Evolutionary conservation across 2,113 vertebrate species (phyloP).

Genomic region (Seriola aureovittata): DNA sequence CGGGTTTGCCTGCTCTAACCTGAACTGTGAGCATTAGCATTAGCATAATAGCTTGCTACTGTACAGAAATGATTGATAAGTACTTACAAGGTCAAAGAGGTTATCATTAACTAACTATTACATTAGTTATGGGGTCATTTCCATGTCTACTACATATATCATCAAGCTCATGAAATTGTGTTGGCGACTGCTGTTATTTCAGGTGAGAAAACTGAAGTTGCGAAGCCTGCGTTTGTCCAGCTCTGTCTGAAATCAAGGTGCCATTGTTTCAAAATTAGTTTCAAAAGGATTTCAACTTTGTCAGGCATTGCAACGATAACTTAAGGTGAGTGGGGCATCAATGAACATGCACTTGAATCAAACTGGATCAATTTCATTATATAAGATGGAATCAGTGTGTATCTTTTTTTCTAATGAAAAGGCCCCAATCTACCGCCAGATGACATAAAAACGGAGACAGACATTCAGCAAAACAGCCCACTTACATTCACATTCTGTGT

Average conservation of each 20-base stretch:
- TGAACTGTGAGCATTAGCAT: not conserved
- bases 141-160: too few species aligned
- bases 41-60: not conserved
- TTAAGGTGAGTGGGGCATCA: not conserved
- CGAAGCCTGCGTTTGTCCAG: too few species aligned
- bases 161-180: not conserved
- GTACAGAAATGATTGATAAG: not conserved
- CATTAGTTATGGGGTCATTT: too few species aligned
- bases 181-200: too few species aligned
- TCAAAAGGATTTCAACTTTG: too few species aligned
- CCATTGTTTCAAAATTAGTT: too few species aligned
- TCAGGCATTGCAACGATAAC: not conserved
- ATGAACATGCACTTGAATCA: not conserved
- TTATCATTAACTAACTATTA: too few species aligned
- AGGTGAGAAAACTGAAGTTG: too few species aligned
- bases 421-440: not conserved
- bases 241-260: too few species aligned
- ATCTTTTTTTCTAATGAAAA: not conserved
- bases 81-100: too few species aligned
- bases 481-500: conserved; percentile 22
- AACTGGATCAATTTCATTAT: not conserved
- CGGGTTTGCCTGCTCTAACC: not conserved
- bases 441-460: conserved; percentile 24
- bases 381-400: not conserved
- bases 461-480: conserved; percentile 22